Base-by-base conservation (phyloP, 2,888 invertebrate species). In the Acanthopleura granulata region DNA sequence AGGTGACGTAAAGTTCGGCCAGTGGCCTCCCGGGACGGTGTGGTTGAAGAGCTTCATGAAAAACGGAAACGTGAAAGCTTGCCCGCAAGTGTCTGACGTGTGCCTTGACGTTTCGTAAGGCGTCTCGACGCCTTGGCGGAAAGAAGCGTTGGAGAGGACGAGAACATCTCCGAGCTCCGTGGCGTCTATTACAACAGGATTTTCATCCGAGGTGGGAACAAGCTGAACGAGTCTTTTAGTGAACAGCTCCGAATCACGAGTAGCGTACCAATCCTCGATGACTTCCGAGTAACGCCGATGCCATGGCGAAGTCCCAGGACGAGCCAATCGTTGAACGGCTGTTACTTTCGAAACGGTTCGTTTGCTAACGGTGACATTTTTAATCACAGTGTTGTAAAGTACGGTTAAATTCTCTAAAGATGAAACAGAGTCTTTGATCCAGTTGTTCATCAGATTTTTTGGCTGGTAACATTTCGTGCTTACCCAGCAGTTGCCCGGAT, bases 401-500 rank as follows among this genome's bases (percentile, higher is more conserved):
- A 80, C 74, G 27, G 51, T 62, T 70, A 78, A 71, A 62, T 80
- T 80, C 3, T 74, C 49, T 15, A 77, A 25, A 30, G 18, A 69
- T 14, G 30, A 30, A 11, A 77, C 62, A 16, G 73, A 66, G 15
- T 74, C 29, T 18, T 73, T 57, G 16, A 78, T 76, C 75, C 75
- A 80, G 15, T 66, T 71, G 16, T 79, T 62, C 11, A 79, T 49
- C n/a, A 79, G 72, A 18, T 71, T n/a, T 49, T 66, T 49, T 25
- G 80, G 80, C 18, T 75, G 57, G 30, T 72, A 80, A 57, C 80
- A 80, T 72, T 76, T 77, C 3, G 73, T 72, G 66, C 77, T 78
- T 1, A 80, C 80, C 78, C 78, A 78, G 49, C 80, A 80, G 18
- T 72, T 49, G 30, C 80, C 80, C 15, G 78, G 78, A 73, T 79